Percentiles rank a stretch among this genome's conserved stretches.
Conservation (phyloP, 1,140 invertebrate species). For the Bombus huntii region DNA sequence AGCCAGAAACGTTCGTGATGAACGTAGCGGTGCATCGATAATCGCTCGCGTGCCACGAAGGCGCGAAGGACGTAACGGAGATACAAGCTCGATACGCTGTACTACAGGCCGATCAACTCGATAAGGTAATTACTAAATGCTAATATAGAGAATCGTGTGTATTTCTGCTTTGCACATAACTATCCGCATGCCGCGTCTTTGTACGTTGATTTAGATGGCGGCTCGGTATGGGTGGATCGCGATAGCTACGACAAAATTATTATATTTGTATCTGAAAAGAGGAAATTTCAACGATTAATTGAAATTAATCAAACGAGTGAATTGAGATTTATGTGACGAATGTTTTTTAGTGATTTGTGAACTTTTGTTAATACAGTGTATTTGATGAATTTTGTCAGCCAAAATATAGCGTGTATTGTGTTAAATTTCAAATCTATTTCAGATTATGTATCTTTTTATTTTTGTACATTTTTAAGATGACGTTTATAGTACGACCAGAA, state of each 20-base stretch:
- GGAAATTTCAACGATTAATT: background rate
- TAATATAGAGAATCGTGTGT: conserved; percentile 69
- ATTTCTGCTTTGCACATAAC: conserved; percentile 65
- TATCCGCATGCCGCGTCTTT: background rate
- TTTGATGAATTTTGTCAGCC: too few relatives aligned
- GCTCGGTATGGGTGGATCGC: background rate
- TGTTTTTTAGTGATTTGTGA: too few relatives aligned
- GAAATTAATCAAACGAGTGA: too few relatives aligned
- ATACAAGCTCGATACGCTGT: conserved; percentile 78
- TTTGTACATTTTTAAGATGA: too few relatives aligned
- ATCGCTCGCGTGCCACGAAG: conserved; percentile 73
- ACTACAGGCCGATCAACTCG: conserved; percentile 75
- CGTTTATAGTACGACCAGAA: too few relatives aligned
- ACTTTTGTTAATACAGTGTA: background rate
- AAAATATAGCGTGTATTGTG: accelerated
- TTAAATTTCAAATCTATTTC: too few relatives aligned
- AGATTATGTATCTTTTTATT: too few relatives aligned
- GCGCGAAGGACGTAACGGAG: conserved; percentile 75
- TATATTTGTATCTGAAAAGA: background rate
- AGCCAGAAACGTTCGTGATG: conserved; percentile 53
- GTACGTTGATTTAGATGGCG: conserved; percentile 5
- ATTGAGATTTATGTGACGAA: background rate
- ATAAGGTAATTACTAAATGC: conserved; percentile 80
- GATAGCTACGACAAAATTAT: background rate
- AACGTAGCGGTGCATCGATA: conserved; percentile 58